Conservation (phyloP, 2,888 invertebrate species). For the Brachyptera putata region DNA sequence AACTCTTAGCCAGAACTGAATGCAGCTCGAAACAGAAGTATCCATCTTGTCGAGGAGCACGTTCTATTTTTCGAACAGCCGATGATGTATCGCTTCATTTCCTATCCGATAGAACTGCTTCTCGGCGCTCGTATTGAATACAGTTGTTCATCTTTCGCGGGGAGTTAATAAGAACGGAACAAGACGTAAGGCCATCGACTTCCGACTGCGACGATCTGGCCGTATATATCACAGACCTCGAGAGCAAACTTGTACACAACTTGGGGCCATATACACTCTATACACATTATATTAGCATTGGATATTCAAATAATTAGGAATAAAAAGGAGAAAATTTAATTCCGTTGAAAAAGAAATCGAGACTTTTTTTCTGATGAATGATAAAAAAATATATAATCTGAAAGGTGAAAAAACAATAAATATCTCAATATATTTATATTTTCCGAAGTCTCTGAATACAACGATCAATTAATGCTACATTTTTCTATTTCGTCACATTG, state of each 20-base stretch:
- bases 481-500: too few relatives aligned
- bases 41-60: neutral
- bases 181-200: constrained; percentile 22
- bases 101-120: constrained; percentile 21
- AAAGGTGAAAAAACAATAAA: too few relatives aligned
- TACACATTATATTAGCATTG: too few relatives aligned
- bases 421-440: too few relatives aligned
- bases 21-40: neutral
- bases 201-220: neutral
- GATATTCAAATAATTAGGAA: too few relatives aligned
- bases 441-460: too few relatives aligned
- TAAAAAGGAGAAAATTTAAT: too few relatives aligned
- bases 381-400: too few relatives aligned
- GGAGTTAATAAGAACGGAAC: constrained; percentile 26
- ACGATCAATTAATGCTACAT: too few relatives aligned
- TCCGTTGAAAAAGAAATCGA: too few relatives aligned
- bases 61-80: neutral
- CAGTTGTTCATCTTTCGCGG: constrained; percentile 17
- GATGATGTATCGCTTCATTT: constrained; percentile 32
- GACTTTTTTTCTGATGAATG: too few relatives aligned
- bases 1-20: constrained; percentile 23
- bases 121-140: neutral
- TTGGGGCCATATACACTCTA: too few relatives aligned
- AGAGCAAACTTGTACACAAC: neutral
- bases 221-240: neutral